A percentile compares a stretch with the other conserved stretches of the same genome.
Evolutionary conservation across 2,888 invertebrate species (phyloP).

Genomic region (Drosophila aldrichi): DNA sequence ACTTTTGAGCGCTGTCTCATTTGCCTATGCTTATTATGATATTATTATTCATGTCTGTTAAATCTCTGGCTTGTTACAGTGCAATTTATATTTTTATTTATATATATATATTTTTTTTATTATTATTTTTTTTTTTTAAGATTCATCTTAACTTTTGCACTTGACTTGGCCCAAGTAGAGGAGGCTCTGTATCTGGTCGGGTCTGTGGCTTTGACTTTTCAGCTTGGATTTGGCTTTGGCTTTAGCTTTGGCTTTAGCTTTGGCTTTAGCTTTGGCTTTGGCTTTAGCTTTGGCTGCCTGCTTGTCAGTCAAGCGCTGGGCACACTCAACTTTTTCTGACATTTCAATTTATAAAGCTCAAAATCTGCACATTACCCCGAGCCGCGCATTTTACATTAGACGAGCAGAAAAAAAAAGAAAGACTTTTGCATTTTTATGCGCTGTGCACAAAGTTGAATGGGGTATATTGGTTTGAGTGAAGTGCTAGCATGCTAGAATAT

Average conservation of each 20-base stretch:
- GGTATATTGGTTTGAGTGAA: background rate
- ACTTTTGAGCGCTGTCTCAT: no score
- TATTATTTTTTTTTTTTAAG: slow-evolving; percentile 11
- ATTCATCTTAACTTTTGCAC: slow-evolving; percentile 57
- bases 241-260: slow-evolving; percentile 2
- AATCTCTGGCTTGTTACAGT: slow-evolving; percentile 37
- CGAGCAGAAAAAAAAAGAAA: slow-evolving; percentile 37
- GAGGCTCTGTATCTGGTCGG: slow-evolving; percentile 13
- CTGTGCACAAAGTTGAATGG: background rate
- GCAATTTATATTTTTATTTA: slow-evolving; percentile 40
- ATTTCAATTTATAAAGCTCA: slow-evolving; percentile 81
- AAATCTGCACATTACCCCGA: slow-evolving; percentile 75
- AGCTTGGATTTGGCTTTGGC: slow-evolving; percentile 11
- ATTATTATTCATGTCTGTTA: slow-evolving; percentile 50
- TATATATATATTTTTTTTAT: background rate
- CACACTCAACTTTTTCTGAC: slow-evolving; percentile 77
- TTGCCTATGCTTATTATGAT: background rate
- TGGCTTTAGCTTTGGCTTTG: slow-evolving; percentile 9
- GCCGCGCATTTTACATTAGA: slow-evolving; percentile 69
- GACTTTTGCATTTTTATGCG: slow-evolving; percentile 21
- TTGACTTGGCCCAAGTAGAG: slow-evolving; percentile 44
- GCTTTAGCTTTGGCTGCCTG: slow-evolving; percentile 42
- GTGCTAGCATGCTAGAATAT: background rate
- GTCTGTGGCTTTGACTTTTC: slow-evolving; percentile 25
- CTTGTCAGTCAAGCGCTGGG: slow-evolving; percentile 69